A percentile compares a stretch with the other conserved stretches of the same genome.
Conservation (phyloP, 2,113 vertebrate genomes). For the Chloropsis hardwickii region DNA sequence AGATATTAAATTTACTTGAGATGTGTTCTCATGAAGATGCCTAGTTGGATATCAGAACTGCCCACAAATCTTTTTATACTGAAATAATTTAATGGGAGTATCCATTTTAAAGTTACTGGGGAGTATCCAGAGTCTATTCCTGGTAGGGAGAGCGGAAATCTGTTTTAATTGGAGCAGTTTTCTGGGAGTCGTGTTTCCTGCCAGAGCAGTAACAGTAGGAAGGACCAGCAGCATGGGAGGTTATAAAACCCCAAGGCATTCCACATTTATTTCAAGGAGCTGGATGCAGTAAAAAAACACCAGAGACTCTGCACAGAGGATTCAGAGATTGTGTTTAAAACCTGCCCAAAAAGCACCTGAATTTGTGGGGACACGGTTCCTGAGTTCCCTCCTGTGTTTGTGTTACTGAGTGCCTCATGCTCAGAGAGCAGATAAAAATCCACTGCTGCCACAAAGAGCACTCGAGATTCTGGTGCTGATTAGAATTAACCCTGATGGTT, state of each 20-base stretch:
- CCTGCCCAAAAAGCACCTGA: neutral
- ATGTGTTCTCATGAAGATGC: neutral
- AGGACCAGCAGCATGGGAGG: neutral
- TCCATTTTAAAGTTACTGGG: neutral
- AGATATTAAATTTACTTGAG: neutral
- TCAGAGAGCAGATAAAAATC: neutral
- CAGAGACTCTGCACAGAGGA: neutral
- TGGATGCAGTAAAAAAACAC: neutral
- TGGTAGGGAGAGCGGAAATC: neutral
- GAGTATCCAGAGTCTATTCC: constrained; percentile 15
- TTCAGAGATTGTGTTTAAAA: accelerated
- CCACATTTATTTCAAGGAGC: neutral
- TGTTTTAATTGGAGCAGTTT: neutral
- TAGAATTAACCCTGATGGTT: neutral
- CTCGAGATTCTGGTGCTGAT: neutral
- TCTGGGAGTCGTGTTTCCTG: neutral
- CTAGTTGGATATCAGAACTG: neutral
- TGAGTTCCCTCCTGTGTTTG: neutral
- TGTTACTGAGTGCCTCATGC: neutral
- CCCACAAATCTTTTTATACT: neutral
- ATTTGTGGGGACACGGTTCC: accelerated
- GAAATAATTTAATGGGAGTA: neutral
- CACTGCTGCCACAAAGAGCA: neutral
- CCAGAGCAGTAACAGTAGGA: neutral
- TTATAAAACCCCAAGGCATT: neutral